Base-by-base conservation (phyloP, 2,888 invertebrate genomes). In the Idaea straminata region DNA sequence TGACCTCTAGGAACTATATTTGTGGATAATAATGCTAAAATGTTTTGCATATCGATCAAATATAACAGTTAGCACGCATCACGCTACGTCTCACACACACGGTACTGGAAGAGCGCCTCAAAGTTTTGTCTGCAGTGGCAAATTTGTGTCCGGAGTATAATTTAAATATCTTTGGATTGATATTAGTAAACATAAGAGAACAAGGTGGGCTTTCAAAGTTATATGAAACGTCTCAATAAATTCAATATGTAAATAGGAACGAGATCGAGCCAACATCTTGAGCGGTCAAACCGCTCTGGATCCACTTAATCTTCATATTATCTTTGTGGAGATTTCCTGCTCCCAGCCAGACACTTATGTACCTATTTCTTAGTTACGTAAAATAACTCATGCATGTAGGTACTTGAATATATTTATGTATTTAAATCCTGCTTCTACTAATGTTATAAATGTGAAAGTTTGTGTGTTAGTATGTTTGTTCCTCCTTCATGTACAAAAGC, bases 321-420 rank as follows among this genome's bases (percentile, higher is more conserved):
- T 78, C 76, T 79, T 77, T 81, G 80, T 77, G 75, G 75, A 72
- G 77, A 80, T 82, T 81, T 83, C 80, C 82, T 79, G 68, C 62
- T 68, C 38, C 61, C 59, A 69, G 57, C 57, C 47, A 47, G 47
- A 6, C 47, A 47, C 47, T 10, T 47, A 7, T 47, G 13, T 7
- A 7, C 47, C 13, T 47, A 47, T 47, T 47, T 13, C 3, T 47
- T 47, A 10, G 47, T 47, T 47, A 47, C 10, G 10, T 10, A 4
- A n/a, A n/a, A 47, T 47, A 47, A 47, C 13, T 47, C 47, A 47
- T 47, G 47, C 25, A 25, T 25, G 25, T 2, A 25, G 25, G 25
- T 47, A 47, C 47, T 13, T 10, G 0, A 10, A 47, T 47, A 47
- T 47, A 47, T 6, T 47, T 47, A 47, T 47, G 47, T 47, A 10